Conservation (phyloP, 2,113 vertebrate genomes). For the Polyodon spathula region DNA sequence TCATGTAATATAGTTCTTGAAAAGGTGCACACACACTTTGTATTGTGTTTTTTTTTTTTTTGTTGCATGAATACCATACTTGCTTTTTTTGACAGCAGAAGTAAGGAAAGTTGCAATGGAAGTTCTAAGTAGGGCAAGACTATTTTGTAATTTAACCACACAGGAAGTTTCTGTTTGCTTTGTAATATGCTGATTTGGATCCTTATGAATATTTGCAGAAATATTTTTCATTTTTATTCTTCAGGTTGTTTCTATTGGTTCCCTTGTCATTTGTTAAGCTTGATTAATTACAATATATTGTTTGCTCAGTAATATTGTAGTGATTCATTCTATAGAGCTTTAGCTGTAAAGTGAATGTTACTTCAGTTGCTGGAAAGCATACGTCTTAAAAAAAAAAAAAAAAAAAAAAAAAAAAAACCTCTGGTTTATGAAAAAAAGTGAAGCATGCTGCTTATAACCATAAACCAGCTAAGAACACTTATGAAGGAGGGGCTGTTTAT, state of each 20-base stretch:
- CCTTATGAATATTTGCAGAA: conserved; percentile 19
- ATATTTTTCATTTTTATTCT: conserved; percentile 16
- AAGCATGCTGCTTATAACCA: conserved; percentile 9
- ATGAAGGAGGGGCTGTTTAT: conserved; percentile 23
- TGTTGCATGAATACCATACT: background rate
- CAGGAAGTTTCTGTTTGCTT: conserved; percentile 32
- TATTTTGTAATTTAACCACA: conserved; percentile 34
- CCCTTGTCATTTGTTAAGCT: conserved; percentile 6
- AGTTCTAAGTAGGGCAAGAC: conserved; percentile 11
- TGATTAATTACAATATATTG: conserved; percentile 11
- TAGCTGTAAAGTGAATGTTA: too few relatives aligned
- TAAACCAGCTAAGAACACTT: background rate
- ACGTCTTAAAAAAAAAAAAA: conserved; percentile 17
- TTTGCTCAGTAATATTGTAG: conserved; percentile 26
- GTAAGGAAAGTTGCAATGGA: conserved; percentile 5
- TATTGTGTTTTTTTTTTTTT: background rate
- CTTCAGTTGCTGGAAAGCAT: too few relatives aligned
- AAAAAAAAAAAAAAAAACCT: conserved; percentile 30
- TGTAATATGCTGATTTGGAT: conserved; percentile 21
- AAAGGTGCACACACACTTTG: background rate
- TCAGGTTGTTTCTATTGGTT: background rate
- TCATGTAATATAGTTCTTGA: background rate
- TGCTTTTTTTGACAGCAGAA: background rate
- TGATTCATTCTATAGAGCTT: background rate
- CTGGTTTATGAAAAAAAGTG: conserved; percentile 26